Evolutionary conservation across 2,888 invertebrate genomes (phyloP).

Genomic region (Epicampocera succincta): DNA sequence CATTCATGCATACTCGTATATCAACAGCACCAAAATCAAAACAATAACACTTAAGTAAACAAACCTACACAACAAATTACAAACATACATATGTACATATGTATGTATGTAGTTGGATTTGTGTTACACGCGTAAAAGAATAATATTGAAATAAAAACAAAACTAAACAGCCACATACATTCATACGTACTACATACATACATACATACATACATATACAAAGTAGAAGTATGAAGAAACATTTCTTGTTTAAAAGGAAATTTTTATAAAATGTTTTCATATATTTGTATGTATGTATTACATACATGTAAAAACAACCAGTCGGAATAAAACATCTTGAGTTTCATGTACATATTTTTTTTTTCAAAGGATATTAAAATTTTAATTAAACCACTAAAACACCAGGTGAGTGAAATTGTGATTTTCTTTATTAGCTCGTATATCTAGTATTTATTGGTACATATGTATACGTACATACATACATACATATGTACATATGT

Average conservation of each 20-base stretch:
- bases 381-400: constrained; percentile 36
- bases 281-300: background rate
- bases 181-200: background rate
- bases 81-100: too few relatives aligned
- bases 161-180: background rate
- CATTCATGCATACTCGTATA: background rate
- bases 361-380: constrained; percentile 36
- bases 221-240: background rate
- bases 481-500: too few relatives aligned
- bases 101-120: too few relatives aligned
- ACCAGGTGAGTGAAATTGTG: constrained; percentile 34
- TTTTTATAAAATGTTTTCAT: constrained; percentile 26
- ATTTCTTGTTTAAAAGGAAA: background rate
- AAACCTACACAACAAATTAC: constrained; percentile 27
- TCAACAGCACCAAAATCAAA: constrained; percentile 14
- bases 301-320: constrained; percentile 1
- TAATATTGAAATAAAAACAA: background rate
- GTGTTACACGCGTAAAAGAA: background rate
- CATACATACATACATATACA: background rate
- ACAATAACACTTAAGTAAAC: constrained; percentile 20
- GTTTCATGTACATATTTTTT: constrained; percentile 3
- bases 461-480: too few relatives aligned
- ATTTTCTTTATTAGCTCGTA: too few relatives aligned
- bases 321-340: background rate
- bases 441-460: too few relatives aligned